Evolutionary conservation across 2,888 invertebrate genomes (phyloP).

Genomic region (Gibbula magus): DNA sequence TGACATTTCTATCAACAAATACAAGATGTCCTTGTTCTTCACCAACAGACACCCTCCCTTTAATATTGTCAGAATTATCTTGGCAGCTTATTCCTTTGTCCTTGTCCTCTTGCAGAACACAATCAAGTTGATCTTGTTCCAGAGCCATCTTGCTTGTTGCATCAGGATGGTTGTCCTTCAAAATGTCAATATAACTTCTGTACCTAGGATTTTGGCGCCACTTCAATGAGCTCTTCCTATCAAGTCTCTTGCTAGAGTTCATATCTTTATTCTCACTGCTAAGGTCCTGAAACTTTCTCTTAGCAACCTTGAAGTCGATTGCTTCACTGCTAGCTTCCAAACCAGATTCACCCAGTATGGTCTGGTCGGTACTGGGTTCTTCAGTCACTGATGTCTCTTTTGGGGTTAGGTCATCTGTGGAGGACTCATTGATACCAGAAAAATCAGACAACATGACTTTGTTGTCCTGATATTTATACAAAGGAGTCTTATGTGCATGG

Average conservation of each 20-base stretch:
- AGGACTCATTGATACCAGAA: neutral
- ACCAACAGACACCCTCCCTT: neutral
- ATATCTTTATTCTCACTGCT: neutral
- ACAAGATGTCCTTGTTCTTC: too few species aligned
- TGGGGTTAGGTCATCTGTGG: neutral
- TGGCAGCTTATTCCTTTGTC: neutral
- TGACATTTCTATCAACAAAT: neutral
- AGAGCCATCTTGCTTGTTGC: neutral
- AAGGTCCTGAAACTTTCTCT: conserved; percentile 2
- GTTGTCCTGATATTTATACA: neutral
- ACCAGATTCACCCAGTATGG: too few species aligned
- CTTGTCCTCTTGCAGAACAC: neutral
- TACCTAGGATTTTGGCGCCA: neutral
- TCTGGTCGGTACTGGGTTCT: too few species aligned
- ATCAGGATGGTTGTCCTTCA: conserved; percentile 5
- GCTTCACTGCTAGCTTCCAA: neutral
- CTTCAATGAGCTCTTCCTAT: neutral
- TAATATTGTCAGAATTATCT: neutral
- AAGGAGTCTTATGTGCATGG: neutral
- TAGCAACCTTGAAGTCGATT: neutral
- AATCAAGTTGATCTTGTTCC: neutral
- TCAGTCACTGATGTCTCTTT: too few species aligned
- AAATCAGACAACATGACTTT: neutral
- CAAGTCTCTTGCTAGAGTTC: neutral
- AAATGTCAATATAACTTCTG: neutral